Base-by-base conservation (phyloP, 2,888 invertebrate species). In the Caenorhabditis wallacei region DNA sequence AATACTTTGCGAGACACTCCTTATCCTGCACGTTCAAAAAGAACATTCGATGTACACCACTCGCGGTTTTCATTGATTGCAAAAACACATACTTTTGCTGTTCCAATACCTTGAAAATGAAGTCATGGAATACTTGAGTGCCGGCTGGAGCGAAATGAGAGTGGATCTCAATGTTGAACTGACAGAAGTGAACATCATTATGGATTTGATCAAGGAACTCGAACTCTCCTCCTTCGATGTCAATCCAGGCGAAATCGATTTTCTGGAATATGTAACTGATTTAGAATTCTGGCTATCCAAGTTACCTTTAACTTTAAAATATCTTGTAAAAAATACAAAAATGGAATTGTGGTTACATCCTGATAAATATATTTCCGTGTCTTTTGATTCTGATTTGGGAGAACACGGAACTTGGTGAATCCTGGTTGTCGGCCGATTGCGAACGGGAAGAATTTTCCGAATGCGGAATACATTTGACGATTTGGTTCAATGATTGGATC, bases 221-320 rank as follows among this genome's bases (percentile, higher is more conserved):
- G 35, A 78, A 74, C 54, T 84, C 84, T 1, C 70, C 81, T 18
- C 82, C 80, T 51, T 84, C 84, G 16, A 72, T 61, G 61, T 84
- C 84, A n/a, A 84, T 37, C 71, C 82, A 82, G 8, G 80, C 7
- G 20, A 75, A 53, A 57, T 84, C 84, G 57, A 84, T 70, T 54
- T 54, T 54, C 54, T 54, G 26, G 13, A 24, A 54, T 26, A n/a
- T n/a, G n/a, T n/a, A n/a, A n/a, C n/a, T n/a, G n/a, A n/a, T n/a
- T n/a, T n/a, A n/a, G n/a, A n/a, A n/a, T n/a, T n/a, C n/a, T n/a
- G n/a, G n/a, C n/a, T n/a, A n/a, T n/a, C n/a, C n/a, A n/a, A n/a
- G n/a, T 16, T 51, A 51, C 51, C 51, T n/a, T 51, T 13, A 66
- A 18, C 8, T 66, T 51, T 4, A 66, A 37, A 20, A 66, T 37